These are phyloP conservation scores for Sebastiscus albofasciatus DNA, from an alignment of 2,797 vertebrate genomes.

Conservation along the genomic window DNA sequence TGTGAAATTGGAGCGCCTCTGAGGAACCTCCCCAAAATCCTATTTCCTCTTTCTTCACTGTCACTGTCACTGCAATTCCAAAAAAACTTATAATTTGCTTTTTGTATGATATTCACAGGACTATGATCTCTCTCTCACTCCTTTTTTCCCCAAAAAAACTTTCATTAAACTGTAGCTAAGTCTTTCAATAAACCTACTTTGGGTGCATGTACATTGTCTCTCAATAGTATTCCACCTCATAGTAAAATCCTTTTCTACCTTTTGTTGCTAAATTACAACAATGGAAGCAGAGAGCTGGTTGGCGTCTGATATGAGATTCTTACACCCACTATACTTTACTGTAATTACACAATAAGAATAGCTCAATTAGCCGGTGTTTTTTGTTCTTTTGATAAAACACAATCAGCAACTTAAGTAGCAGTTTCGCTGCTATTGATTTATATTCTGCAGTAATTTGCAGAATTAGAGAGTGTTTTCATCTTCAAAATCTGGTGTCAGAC, in stretches of 20 bases:
- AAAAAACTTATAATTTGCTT: conserved; percentile 44
- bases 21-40: conserved; percentile 68
- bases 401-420: not conserved
- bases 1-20: conserved; percentile 74
- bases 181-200: conserved; percentile 19
- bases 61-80: conserved; percentile 39
- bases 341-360: conserved; percentile 13
- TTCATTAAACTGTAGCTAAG: conserved; percentile 1
- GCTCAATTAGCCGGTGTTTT: conserved; percentile 11
- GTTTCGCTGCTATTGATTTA: not conserved
- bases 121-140: conserved; percentile 26
- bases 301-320: not conserved
- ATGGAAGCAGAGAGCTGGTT: not conserved
- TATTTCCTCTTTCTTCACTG: conserved; percentile 62
- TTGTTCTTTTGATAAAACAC: conserved; percentile 6
- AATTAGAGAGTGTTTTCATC: not conserved
- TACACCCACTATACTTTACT: not conserved
- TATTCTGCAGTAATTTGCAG: conserved; percentile 2
- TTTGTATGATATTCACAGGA: conserved; percentile 30
- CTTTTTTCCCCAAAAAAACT: not conserved
- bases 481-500: not conserved
- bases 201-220: conserved; percentile 6
- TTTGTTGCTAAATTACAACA: conserved; percentile 5
- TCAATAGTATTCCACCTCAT: not conserved
- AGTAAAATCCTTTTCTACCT: not conserved